Conservation (phyloP, 2,113 vertebrate genomes). For the Paedocypris sp. region DNA sequence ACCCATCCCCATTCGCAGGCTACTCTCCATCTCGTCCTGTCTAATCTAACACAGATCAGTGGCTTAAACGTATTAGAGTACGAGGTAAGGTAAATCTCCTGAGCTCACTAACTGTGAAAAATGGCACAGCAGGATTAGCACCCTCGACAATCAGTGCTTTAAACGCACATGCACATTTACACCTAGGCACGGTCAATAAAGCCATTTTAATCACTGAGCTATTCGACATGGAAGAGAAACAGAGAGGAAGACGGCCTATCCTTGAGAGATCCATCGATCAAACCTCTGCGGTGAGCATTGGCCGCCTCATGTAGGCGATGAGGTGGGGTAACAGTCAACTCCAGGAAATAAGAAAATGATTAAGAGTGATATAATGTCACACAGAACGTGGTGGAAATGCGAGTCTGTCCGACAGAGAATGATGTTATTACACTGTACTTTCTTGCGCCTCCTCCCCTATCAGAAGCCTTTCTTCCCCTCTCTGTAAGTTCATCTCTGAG, state of each 20-base stretch:
- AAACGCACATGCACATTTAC: conserved; percentile 6
- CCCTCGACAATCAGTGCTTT: conserved; percentile 2
- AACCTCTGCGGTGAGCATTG: conserved; percentile 2
- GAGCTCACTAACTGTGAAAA: conserved; percentile 18
- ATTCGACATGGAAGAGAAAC: not conserved
- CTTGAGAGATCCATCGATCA: conserved; percentile 43
- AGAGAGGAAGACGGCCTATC: conserved; percentile 1
- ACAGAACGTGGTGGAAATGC: conserved; percentile 38
- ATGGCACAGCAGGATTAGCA: conserved; percentile 4
- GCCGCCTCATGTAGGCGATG: conserved; percentile 24
- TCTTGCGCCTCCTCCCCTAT: not conserved
- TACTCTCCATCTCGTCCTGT: conserved; percentile 6
- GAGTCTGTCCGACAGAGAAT: conserved; percentile 47
- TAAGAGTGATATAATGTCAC: conserved; percentile 53
- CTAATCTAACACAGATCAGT: conserved; percentile 25
- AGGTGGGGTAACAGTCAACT: conserved; percentile 41
- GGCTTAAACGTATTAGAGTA: conserved; percentile 21
- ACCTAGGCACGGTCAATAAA: conserved; percentile 8
- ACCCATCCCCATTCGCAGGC: not conserved
- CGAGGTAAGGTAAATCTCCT: conserved; percentile 26
- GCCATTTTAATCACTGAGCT: not conserved
- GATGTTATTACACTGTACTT: conserved; percentile 41
- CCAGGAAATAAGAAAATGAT: conserved; percentile 60
- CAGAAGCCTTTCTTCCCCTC: not conserved
- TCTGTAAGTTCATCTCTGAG: not conserved